phyloP scores from a whole-genome alignment of 2,888 invertebrate species.

The Cantharis flavilabris region DNA sequence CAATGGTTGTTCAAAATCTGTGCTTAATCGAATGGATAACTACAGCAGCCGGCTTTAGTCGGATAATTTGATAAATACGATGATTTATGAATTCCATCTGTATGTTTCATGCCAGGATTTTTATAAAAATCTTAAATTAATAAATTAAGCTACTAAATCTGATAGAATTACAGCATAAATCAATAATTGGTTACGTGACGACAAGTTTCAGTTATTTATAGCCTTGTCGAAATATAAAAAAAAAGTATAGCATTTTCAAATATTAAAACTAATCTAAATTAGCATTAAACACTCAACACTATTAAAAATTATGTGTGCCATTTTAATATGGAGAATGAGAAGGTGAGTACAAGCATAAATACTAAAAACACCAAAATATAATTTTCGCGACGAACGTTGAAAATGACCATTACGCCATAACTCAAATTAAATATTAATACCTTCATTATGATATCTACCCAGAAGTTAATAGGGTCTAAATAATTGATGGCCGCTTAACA shows the following conservation, averaged over 20 bases:
- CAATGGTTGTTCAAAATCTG: constrained; percentile 20
- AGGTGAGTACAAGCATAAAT: background rate
- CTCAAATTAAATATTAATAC: constrained; percentile 52
- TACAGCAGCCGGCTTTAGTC: constrained; percentile 42
- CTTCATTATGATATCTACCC: constrained; percentile 55
- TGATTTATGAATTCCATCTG: constrained; percentile 44
- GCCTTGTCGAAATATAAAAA: background rate
- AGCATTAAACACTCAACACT: background rate
- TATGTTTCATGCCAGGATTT: constrained; percentile 25
- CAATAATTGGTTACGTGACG: background rate
- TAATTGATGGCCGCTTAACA: constrained; percentile 50
- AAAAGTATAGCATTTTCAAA: background rate
- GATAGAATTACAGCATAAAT: background rate
- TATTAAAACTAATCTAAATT: background rate
- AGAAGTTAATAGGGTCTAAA: constrained; percentile 54
- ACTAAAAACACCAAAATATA: constrained; percentile 11
- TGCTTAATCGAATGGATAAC: constrained; percentile 43
- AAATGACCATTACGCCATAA: constrained; percentile 39
- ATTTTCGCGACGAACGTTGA: constrained; percentile 22
- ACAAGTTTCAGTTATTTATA: background rate
- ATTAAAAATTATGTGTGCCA: background rate
- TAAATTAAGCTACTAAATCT: constrained; percentile 13
- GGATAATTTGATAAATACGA: constrained; percentile 47
- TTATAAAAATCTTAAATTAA: constrained; percentile 21
- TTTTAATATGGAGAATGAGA: background rate